These are phyloP conservation scores for Ambastaia sidthimunki DNA, from an alignment of 2,797 vertebrate species.

Conservation along the genomic window DNA sequence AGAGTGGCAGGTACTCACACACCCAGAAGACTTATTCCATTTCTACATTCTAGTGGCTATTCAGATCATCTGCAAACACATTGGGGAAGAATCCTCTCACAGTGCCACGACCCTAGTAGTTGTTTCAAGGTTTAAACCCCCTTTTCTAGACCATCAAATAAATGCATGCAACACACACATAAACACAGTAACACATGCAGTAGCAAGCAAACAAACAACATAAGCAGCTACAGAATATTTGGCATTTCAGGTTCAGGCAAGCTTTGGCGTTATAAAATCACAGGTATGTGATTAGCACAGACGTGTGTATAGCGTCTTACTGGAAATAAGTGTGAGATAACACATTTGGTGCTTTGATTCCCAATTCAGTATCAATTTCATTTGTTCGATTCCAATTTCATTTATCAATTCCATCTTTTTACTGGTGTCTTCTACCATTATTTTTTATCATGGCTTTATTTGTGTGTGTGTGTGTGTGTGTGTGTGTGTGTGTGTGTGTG, in stretches of 20 bases:
- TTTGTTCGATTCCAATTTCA: neutral
- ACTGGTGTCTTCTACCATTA: neutral
- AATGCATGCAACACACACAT: conserved; percentile 11
- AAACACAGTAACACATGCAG: conserved; percentile 37
- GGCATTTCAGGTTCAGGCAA: neutral
- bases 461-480: too few species aligned
- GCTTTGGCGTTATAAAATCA: neutral
- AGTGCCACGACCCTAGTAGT: conserved; percentile 56
- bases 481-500: neutral
- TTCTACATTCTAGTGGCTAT: conserved; percentile 38
- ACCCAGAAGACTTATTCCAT: conserved; percentile 2
- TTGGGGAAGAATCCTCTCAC: conserved; percentile 34
- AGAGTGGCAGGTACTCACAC: conserved; percentile 84
- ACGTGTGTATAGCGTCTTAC: conserved; percentile 32
- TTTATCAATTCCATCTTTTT: neutral
- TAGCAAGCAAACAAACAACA: neutral
- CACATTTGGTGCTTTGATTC: neutral
- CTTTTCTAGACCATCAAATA: conserved; percentile 11
- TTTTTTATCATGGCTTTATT: neutral
- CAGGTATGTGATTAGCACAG: neutral
- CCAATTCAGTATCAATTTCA: neutral
- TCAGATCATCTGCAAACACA: conserved; percentile 34
- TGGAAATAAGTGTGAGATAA: conserved; percentile 50
- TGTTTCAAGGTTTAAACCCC: conserved; percentile 23
- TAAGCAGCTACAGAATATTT: conserved; percentile 25